Evolutionary conservation across 2,113 vertebrate species (phyloP), one percentile per base, ranked within the genome.

Genomic region (Lonchura striata): DNA sequence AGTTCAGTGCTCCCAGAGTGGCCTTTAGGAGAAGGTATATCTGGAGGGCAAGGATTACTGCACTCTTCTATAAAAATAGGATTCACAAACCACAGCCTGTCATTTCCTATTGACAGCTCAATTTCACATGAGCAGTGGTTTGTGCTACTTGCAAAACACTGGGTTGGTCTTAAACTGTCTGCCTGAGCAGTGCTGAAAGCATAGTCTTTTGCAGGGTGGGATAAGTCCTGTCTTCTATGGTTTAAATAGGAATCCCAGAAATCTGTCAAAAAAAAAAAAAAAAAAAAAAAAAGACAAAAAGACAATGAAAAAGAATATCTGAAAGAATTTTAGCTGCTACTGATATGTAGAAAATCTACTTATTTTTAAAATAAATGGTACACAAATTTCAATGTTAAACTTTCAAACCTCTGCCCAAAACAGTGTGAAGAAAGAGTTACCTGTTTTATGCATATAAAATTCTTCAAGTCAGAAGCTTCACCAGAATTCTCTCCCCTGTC

Each of bases 211-310:
- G 66, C 59, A 63, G 77, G 21, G 49, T 95, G 83, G 5, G 52
- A 84, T 42, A 94, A 70, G 25, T 53, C 86, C 21, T 75, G 70
- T 37, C 49, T 75, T 50, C 56, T 97, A 64, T 91, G 96, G 91
- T 99, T 99, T 94, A 98, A 95, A 5, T 97, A 97, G 12, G 98
- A 99, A 46, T 96, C 98, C 99, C 99, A 99, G 97, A 99, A 99
- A 96, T 98, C 99, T 99, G 96, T 50, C 9, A 44, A 59, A 71
- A 90, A 50, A 4, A 20, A 39, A 49, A 17, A 4, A 2, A 10
- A 59, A 49, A 71, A 41, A 47, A n/a, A n/a, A 4, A 20, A 39
- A 49, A 17, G 4, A 2, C 12, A 59, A 49, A 71, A 41, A 47
- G 2, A 42, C 39, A 81, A 65, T 4, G 41, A 41, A 64, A 64